phyloP scores from a whole-genome alignment of 2,113 vertebrate genomes.

The Stomatorhinus ivindoensis region DNA sequence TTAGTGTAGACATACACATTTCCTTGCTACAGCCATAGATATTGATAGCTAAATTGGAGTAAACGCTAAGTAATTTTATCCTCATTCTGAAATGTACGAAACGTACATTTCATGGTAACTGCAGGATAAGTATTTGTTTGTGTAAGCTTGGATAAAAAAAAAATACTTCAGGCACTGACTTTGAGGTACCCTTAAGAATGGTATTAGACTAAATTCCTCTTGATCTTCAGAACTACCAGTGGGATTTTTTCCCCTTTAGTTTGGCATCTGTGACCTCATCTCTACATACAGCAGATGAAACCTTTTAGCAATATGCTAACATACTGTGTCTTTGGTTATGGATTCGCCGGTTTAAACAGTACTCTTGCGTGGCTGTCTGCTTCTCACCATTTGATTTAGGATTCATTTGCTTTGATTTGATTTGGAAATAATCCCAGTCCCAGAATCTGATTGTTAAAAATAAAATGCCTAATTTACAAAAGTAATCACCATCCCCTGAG shows the following conservation, averaged over 20 bases:
- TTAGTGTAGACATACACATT: neutral
- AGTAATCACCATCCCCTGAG: neutral
- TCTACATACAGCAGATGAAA: neutral
- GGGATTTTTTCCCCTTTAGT: neutral
- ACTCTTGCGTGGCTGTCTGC: neutral
- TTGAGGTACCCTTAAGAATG: neutral
- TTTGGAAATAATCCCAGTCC: neutral
- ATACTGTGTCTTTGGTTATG: neutral
- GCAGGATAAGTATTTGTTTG: neutral
- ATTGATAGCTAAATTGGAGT: neutral
- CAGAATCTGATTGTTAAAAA: neutral
- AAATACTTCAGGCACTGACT: neutral
- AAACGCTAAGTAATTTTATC: neutral
- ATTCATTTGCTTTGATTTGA: neutral
- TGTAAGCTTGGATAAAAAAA: neutral
- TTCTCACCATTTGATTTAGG: neutral
- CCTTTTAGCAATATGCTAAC: neutral
- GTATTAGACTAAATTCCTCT: neutral
- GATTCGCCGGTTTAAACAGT: neutral
- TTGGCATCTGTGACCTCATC: neutral
- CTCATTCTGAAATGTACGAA: neutral
- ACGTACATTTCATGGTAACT: neutral
- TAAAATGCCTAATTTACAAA: neutral
- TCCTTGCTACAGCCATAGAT: neutral
- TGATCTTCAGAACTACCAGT: neutral